phyloP scores from a whole-genome alignment of 1,140 invertebrate genomes.

The Pseudomyrmex dendroicus region DNA sequence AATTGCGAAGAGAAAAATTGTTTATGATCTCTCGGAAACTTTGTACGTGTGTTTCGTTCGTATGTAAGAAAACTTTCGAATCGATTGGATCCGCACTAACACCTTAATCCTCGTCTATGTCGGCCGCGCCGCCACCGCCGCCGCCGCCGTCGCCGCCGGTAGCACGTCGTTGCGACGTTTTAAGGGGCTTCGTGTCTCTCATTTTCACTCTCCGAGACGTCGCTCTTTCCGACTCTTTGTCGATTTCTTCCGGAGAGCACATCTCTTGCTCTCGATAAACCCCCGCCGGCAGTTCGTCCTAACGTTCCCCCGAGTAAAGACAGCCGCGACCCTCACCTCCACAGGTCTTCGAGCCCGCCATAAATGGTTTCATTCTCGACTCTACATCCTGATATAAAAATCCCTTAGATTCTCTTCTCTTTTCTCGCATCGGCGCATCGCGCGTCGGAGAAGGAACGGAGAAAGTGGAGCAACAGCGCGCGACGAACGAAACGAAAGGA shows the following conservation, averaged over 20 bases:
- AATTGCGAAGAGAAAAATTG: too few relatives aligned
- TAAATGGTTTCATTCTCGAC: conserved; percentile 80
- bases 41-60: conserved; percentile 10
- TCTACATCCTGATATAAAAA: conserved; percentile 75
- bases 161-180: conserved; percentile 54
- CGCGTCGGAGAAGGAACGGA: conserved; percentile 29
- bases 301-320: conserved; percentile 70
- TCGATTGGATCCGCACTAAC: conserved; percentile 30
- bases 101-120: conserved; percentile 40
- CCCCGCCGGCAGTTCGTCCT: conserved; percentile 57
- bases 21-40: neutral
- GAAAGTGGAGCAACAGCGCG: conserved; percentile 69
- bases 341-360: conserved; percentile 70
- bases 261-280: conserved; percentile 35
- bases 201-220: conserved; percentile 60
- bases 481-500: conserved; percentile 72
- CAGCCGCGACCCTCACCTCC: conserved; percentile 70
- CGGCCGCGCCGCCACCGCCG: neutral
- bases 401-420: conserved; percentile 38
- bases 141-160: too few relatives aligned
- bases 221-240: conserved; percentile 49
- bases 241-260: conserved; percentile 66
- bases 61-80: neutral
- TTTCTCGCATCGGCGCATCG: conserved; percentile 13
- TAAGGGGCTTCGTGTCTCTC: conserved; percentile 63